Percentiles rank a stretch among this genome's conserved stretches.
Evolutionary conservation across 2,113 vertebrate species (phyloP).

Genomic region (Equus quagga): DNA sequence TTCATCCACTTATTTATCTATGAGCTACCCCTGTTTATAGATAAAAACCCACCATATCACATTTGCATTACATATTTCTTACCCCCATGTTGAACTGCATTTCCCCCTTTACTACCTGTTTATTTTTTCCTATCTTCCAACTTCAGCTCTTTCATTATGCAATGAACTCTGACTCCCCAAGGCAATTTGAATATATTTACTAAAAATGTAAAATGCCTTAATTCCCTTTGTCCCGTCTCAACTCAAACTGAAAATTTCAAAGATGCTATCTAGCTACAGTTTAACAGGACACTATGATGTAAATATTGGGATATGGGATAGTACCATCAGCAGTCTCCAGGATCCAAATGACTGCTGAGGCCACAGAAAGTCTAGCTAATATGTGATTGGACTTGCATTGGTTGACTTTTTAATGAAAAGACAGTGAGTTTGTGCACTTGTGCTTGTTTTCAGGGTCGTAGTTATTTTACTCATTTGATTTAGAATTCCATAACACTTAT

Average conservation of each 20-base stretch:
- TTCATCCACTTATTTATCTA: neutral
- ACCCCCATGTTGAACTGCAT: fast-evolving
- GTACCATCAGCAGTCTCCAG: neutral
- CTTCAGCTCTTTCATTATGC: neutral
- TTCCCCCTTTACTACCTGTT: neutral
- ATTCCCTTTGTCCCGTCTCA: neutral
- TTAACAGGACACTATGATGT: neutral
- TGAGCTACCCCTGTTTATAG: neutral
- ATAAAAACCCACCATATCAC: neutral
- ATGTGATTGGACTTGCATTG: neutral
- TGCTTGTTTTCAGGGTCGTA: neutral
- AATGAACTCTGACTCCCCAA: neutral
- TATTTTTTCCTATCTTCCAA: neutral
- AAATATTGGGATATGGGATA: neutral
- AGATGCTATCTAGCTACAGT: neutral
- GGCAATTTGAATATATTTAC: neutral
- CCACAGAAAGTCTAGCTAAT: neutral
- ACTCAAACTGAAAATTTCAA: neutral
- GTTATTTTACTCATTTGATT: neutral
- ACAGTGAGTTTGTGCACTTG: neutral
- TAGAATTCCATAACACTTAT: neutral
- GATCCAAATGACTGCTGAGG: neutral
- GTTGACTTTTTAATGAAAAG: neutral
- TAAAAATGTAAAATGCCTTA: neutral
- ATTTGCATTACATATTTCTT: neutral